Conservation (phyloP, 2,797 vertebrate species). For the Eleutherodactylus coqui region DNA sequence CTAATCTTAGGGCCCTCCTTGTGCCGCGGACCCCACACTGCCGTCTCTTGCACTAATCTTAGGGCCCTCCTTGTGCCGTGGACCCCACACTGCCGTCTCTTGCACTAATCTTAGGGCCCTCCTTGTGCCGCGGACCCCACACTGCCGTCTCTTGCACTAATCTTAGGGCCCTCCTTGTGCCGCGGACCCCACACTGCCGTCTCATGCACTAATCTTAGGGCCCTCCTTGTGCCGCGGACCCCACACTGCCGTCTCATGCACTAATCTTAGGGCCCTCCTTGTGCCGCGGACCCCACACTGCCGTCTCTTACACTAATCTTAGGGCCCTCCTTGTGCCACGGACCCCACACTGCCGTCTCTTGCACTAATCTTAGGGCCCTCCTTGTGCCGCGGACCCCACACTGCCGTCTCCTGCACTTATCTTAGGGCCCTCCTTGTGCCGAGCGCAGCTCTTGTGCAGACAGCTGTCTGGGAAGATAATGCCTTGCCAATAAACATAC, state of each 20-base stretch:
- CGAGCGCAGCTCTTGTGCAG: background rate
- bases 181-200: background rate
- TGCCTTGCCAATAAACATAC: slow-evolving; percentile 8
- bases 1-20: too few relatives aligned
- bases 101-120: too few relatives aligned
- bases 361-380: too few relatives aligned
- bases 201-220: too few relatives aligned
- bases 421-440: background rate
- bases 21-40: background rate
- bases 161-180: too few relatives aligned
- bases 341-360: background rate
- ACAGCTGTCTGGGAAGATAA: background rate
- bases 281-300: background rate
- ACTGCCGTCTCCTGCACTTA: background rate
- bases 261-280: too few relatives aligned
- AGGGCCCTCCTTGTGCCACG: background rate
- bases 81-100: background rate
- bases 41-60: too few relatives aligned
- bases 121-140: background rate
- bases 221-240: background rate
- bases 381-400: too few relatives aligned
- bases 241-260: background rate
- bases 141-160: too few relatives aligned
- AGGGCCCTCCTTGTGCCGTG: background rate
- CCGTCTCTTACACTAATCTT: too few relatives aligned